Evolutionary conservation across 2,113 vertebrate genomes (phyloP).

Genomic region (Lonchura striata): DNA sequence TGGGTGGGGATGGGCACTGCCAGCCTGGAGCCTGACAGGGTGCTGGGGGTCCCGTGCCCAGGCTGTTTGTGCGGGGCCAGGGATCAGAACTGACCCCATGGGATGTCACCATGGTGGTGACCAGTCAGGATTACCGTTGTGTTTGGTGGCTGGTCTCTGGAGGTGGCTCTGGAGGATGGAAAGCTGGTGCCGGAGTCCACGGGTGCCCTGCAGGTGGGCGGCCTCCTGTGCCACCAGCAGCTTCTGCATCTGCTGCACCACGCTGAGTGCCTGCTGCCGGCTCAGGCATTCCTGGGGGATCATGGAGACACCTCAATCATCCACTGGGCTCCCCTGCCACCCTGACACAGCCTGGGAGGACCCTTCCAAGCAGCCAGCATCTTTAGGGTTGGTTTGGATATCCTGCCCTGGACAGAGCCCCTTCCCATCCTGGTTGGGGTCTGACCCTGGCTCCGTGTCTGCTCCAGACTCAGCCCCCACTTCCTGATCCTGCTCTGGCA

Average conservation of each 20-base stretch:
- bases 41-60: background rate
- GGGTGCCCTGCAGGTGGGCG: constrained; percentile 73
- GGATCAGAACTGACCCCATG: rapidly evolving
- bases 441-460: background rate
- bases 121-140: constrained; percentile 62
- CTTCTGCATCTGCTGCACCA: constrained; percentile 82
- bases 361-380: background rate
- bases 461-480: background rate
- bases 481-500: rapidly evolving
- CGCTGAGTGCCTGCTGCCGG: constrained; percentile 71
- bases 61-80: rapidly evolving
- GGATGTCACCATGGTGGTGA: rapidly evolving
- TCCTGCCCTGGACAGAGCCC: background rate
- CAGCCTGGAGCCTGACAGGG: background rate
- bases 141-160: constrained; percentile 55
- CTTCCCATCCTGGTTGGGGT: background rate
- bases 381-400: background rate
- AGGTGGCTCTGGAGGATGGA: constrained; percentile 73
- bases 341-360: rapidly evolving
- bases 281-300: constrained; percentile 75
- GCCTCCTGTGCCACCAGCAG: constrained; percentile 81
- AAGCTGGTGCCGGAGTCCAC: constrained; percentile 80
- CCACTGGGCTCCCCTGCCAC: rapidly evolving
- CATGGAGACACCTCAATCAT: background rate
- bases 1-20: rapidly evolving